Percentiles rank a stretch among this genome's conserved stretches.
Evolutionary conservation across 2,113 vertebrate genomes (phyloP).

Genomic region (Cinclus mexicanus): DNA sequence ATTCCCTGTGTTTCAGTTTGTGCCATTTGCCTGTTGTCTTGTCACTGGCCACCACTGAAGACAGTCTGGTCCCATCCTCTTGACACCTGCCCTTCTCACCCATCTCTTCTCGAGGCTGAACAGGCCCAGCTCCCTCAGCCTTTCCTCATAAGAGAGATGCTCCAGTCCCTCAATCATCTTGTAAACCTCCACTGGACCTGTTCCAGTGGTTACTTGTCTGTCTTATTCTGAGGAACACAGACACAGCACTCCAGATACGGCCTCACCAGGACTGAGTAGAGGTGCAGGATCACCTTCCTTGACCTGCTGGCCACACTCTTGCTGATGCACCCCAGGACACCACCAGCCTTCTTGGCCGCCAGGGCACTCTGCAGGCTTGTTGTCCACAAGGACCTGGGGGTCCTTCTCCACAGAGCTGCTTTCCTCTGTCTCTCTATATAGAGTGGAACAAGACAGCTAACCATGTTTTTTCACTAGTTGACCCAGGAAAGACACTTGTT

Average conservation of each 20-base stretch:
- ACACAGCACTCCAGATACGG: not conserved
- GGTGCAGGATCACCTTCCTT: not conserved
- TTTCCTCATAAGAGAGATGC: not conserved
- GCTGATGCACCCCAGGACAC: not conserved
- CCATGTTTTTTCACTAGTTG: not conserved
- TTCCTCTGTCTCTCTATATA: not conserved
- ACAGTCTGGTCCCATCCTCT: not conserved
- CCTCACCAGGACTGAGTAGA: not conserved
- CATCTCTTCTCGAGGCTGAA: not conserved
- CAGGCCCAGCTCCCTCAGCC: not conserved
- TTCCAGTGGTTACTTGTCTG: not conserved
- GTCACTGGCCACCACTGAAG: not conserved
- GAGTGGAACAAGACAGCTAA: fast-evolving
- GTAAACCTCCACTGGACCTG: not conserved
- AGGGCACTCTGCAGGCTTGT: not conserved
- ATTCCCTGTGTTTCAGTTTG: not conserved
- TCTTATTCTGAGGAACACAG: not conserved
- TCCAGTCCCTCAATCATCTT: too few species aligned
- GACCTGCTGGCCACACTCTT: not conserved
- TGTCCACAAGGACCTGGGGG: not conserved
- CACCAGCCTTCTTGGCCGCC: not conserved
- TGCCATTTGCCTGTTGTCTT: not conserved
- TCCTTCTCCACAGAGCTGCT: not conserved
- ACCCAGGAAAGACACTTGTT: not conserved
- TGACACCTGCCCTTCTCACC: not conserved